Percentiles rank a stretch among this genome's conserved stretches.
Conservation (phyloP, 2,888 invertebrate genomes). For the Plemyria rubiginata region DNA sequence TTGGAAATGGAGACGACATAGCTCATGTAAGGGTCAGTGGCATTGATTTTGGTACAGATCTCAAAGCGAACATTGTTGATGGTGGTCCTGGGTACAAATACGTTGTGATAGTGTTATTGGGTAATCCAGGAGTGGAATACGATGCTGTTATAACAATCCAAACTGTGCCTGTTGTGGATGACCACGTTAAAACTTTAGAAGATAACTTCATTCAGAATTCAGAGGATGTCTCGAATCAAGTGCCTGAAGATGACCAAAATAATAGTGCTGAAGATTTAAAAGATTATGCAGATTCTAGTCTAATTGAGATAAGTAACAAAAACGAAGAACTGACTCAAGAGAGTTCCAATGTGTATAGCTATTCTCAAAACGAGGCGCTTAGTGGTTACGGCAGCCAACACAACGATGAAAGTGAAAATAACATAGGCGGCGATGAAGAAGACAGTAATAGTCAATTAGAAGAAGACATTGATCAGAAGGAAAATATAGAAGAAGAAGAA, state of each 20-base stretch:
- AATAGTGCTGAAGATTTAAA: constrained; percentile 57
- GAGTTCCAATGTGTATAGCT: constrained; percentile 61
- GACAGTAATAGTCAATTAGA: constrained; percentile 16
- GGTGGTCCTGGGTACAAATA: constrained; percentile 79
- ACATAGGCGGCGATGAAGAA: constrained; percentile 7
- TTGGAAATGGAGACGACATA: constrained; percentile 67
- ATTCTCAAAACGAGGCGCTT: constrained; percentile 51
- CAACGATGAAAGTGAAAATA: constrained; percentile 34
- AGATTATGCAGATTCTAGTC: constrained; percentile 51
- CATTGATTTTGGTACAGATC: constrained; percentile 74
- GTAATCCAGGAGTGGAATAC: constrained; percentile 66
- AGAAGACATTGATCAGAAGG: constrained; percentile 12
- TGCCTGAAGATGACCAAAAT: constrained; percentile 46
- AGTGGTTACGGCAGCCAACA: constrained; percentile 36
- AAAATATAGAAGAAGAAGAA: constrained; percentile 24
- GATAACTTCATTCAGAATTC: constrained; percentile 27
- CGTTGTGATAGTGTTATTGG: constrained; percentile 71
- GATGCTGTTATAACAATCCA: constrained; percentile 74
- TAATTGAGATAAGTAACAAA: constrained; percentile 39
- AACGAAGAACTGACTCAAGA: constrained; percentile 59
- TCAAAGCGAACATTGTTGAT: constrained; percentile 73
- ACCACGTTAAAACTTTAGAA: constrained; percentile 35
- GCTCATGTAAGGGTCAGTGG: constrained; percentile 75
- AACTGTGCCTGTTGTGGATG: constrained; percentile 52
- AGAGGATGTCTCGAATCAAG: constrained; percentile 22